Percentiles rank a stretch among this genome's conserved stretches.
These are phyloP conservation scores for Mythimna lalbum DNA, from an alignment of 2,888 invertebrate species.

Conservation along the genomic window DNA sequence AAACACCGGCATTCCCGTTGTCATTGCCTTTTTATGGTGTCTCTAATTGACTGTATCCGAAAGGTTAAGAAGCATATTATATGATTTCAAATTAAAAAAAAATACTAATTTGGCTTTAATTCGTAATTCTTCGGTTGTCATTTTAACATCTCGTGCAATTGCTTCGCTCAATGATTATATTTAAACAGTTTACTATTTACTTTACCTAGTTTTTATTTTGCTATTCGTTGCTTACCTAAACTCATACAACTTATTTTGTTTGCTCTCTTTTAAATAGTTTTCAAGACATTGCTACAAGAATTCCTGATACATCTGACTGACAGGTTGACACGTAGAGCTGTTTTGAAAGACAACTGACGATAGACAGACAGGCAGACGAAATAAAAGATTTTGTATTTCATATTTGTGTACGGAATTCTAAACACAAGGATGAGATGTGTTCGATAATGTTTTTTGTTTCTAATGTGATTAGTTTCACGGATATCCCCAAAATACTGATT, in stretches of 20 bases:
- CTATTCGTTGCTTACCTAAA: neutral
- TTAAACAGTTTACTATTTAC: neutral
- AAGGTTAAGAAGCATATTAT: too few species aligned
- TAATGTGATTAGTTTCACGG: slow-evolving; percentile 22
- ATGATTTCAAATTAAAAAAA: too few species aligned
- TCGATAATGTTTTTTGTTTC: slow-evolving; percentile 40
- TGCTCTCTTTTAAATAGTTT: neutral
- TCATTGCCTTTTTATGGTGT: too few species aligned
- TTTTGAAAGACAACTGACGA: neutral
- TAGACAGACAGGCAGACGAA: slow-evolving; percentile 3
- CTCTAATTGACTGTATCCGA: too few species aligned
- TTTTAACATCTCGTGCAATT: neutral
- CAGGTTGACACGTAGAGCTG: slow-evolving; percentile 7
- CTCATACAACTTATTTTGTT: neutral
- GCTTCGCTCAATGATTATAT: neutral
- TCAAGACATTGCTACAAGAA: neutral
- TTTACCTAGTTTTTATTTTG: neutral
- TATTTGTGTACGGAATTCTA: slow-evolving; percentile 7
- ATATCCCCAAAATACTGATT: slow-evolving; percentile 49
- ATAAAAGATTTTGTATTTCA: slow-evolving; percentile 8
- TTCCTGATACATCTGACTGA: slow-evolving; percentile 11
- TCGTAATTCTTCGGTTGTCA: neutral
- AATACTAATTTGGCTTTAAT: neutral
- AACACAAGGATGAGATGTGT: slow-evolving; percentile 7
- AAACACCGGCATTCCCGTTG: too few species aligned